Percentiles rank a stretch among this genome's conserved stretches.
These are phyloP conservation scores for Leuciscus idus DNA, from an alignment of 2,113 vertebrate genomes.

Conservation along the genomic window DNA sequence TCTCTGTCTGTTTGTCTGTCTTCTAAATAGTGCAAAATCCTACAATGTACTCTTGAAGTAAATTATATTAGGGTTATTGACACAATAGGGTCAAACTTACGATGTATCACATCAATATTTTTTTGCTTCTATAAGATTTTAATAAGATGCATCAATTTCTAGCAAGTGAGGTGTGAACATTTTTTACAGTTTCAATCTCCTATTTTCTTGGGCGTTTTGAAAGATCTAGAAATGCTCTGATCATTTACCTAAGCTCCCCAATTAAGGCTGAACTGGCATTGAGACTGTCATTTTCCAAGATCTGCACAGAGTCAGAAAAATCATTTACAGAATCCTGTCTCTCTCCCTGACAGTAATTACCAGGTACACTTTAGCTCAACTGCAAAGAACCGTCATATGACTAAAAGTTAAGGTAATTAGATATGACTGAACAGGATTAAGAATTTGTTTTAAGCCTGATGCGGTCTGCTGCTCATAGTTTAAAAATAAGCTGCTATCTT, in stretches of 20 bases:
- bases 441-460: constrained; percentile 42
- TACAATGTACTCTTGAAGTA: too few relatives aligned
- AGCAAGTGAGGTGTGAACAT: not conserved
- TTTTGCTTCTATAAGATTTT: not conserved
- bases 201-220: not conserved
- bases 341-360: constrained; percentile 26
- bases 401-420: constrained; percentile 51
- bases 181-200: not conserved
- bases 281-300: constrained; percentile 3
- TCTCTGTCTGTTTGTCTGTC: constrained; percentile 12
- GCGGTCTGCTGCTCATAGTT: constrained; percentile 28
- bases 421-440: constrained; percentile 43
- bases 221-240: not conserved
- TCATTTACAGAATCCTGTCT: constrained; percentile 2
- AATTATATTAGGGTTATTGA: too few relatives aligned
- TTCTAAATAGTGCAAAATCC: too few relatives aligned
- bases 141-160: not conserved
- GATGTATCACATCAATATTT: not conserved
- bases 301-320: constrained; percentile 3
- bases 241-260: constrained; percentile 1
- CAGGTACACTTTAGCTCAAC: constrained; percentile 1
- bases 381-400: constrained; percentile 1
- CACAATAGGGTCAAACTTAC: not conserved
- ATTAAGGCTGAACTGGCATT: constrained; percentile 3
- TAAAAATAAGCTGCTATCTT: constrained; percentile 47